phyloP scores from a whole-genome alignment of 2,797 vertebrate genomes.

The Trematomus bernacchii region DNA sequence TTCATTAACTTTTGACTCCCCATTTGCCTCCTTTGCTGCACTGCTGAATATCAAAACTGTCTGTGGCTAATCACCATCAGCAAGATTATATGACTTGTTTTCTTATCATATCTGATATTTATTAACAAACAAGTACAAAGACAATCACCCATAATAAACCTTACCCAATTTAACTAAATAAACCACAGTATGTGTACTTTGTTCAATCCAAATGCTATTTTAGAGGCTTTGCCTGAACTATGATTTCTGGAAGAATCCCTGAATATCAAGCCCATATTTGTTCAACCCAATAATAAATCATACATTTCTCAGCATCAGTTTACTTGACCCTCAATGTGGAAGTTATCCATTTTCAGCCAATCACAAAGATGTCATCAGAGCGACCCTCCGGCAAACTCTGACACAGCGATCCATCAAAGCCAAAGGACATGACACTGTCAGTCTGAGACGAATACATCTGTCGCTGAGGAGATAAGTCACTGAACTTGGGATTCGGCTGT shows the following conservation, averaged over 20 bases:
- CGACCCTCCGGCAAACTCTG: constrained; percentile 22
- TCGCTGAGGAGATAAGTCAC: constrained; percentile 56
- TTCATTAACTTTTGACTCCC: constrained; percentile 29
- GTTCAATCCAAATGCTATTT: not conserved
- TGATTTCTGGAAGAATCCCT: not conserved
- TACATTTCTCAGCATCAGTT: constrained; percentile 4
- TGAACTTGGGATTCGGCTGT: constrained; percentile 49
- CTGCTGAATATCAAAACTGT: constrained; percentile 8
- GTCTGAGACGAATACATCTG: constrained; percentile 61
- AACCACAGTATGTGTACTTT: not conserved
- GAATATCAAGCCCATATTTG: constrained; percentile 13
- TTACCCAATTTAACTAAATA: not conserved
- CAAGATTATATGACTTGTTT: not conserved
- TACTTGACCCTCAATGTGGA: constrained; percentile 20
- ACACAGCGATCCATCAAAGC: constrained; percentile 50
- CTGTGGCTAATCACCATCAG: constrained; percentile 8
- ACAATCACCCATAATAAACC: not conserved
- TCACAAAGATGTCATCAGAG: constrained; percentile 41
- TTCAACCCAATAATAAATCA: not conserved
- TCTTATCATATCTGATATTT: not conserved
- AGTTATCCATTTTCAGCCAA: constrained; percentile 35
- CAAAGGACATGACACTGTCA: constrained; percentile 61
- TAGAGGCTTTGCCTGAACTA: constrained; percentile 6
- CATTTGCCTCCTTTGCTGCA: constrained; percentile 8
- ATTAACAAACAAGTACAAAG: not conserved